A percentile compares a stretch with the other conserved stretches of the same genome.
phyloP scores from a whole-genome alignment of 2,113 vertebrate species.

The Polypterus bichir region DNA sequence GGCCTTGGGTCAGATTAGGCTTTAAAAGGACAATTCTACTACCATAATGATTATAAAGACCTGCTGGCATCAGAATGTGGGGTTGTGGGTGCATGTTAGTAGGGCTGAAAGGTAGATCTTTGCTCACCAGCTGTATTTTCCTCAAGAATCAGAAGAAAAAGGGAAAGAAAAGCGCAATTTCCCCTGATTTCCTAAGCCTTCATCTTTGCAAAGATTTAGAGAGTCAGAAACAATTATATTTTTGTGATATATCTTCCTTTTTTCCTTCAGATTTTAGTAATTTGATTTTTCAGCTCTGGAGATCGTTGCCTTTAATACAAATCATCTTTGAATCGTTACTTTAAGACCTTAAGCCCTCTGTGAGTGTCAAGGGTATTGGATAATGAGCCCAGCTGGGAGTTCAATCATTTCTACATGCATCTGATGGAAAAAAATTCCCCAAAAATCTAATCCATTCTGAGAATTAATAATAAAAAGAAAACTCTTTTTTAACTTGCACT shows the following conservation, averaged over 20 bases:
- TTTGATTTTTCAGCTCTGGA: constrained; percentile 49
- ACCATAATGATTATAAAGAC: too few species aligned
- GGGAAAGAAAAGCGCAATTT: constrained; percentile 32
- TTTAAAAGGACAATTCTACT: too few species aligned
- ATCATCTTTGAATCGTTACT: constrained; percentile 72
- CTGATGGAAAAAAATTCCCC: constrained; percentile 45
- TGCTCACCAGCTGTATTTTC: too few species aligned
- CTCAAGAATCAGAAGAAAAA: constrained; percentile 25
- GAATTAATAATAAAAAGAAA: constrained; percentile 45
- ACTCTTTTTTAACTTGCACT: constrained; percentile 28
- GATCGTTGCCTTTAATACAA: constrained; percentile 70
- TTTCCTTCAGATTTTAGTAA: constrained; percentile 37
- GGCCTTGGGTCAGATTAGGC: too few species aligned
- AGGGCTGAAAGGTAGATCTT: too few species aligned
- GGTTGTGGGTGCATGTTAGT: too few species aligned
- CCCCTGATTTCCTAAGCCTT: constrained; percentile 13
- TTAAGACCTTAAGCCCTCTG: constrained; percentile 55
- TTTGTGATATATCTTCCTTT: constrained; percentile 35
- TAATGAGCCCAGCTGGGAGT: constrained; percentile 67
- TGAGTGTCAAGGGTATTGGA: constrained; percentile 38
- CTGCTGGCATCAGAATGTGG: too few species aligned
- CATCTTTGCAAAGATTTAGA: constrained; percentile 19
- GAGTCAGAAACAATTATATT: constrained; percentile 41
- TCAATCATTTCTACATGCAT: constrained; percentile 58
- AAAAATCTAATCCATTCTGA: constrained; percentile 45